Evolutionary conservation across 2,113 vertebrate species (phyloP), one percentile per base, ranked within the genome.

Genomic region (Clupea harengus): DNA sequence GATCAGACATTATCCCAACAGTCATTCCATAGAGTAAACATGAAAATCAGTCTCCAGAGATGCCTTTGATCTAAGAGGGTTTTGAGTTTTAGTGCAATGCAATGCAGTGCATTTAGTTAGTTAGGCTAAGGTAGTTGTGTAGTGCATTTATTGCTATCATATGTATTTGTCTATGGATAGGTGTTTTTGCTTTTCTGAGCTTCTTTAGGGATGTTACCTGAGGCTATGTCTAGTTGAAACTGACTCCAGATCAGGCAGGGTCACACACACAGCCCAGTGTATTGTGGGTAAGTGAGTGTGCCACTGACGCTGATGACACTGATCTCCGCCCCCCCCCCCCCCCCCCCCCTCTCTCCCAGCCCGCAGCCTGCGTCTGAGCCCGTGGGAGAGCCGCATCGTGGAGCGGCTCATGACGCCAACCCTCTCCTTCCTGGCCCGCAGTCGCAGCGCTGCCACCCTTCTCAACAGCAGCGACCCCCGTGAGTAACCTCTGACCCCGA

Each of bases 331-430:
- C n/a, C n/a, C 88, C 84, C 92, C 90, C 91, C 22, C 20, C 54
- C 4, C 22, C 54, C 54, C 22, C 22, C 18, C 4, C 54, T 60
- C 54, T 83, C 85, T 93, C 89, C 91, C 93, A 99, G 98, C 98
- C 93, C 96, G 98, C 89, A 98, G 97, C 89, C 91, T 98, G 87
- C 97, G 97, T 86, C 96, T 99, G 88, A 99, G 98, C 85, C 95
- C 98, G 0, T 98, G 97, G 97, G 98, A 99, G 95, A 99, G 97
- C 93, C 97, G 96, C 89, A 99, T 99, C 10, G 98, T 99, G 94
- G 98, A 99, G 94, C 95, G 98, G 72, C 94, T 99, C 92, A 99
- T 99, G 97, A 99, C 98, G 0, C 98, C 98, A 1, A 99, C 98
- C 0, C 93, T 99, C 90, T 99, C 98, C 87, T 99, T 99, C 94